A percentile compares a stretch with the other conserved stretches of the same genome.
phyloP scores from a whole-genome alignment of 2,888 invertebrate species.

The Phalangium opilio region DNA sequence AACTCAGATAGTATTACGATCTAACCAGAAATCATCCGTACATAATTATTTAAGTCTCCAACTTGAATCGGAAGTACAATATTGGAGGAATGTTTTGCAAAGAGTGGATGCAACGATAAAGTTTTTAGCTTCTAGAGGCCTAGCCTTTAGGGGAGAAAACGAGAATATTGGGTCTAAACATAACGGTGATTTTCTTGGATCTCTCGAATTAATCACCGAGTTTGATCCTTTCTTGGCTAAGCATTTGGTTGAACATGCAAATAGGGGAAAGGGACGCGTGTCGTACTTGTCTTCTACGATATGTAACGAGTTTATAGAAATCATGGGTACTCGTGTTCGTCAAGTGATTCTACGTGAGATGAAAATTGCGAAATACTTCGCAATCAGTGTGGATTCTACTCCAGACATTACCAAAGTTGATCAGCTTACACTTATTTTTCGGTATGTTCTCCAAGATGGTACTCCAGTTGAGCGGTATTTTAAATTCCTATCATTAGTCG shows the following conservation, averaged over 20 bases:
- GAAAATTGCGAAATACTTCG: background rate
- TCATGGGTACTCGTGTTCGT: background rate
- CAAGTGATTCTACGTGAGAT: background rate
- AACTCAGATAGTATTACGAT: background rate
- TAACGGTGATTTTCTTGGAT: conserved; percentile 26
- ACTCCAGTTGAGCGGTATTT: background rate
- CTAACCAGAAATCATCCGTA: background rate
- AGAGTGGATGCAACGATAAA: conserved; percentile 9
- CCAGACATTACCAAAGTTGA: conserved; percentile 15
- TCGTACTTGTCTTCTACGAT: conserved; percentile 24
- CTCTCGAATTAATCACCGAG: conserved; percentile 24
- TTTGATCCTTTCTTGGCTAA: conserved; percentile 25
- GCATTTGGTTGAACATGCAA: conserved; percentile 23
- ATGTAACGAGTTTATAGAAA: conserved; percentile 24
- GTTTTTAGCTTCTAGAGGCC: conserved; percentile 20
- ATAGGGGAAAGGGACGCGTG: conserved; percentile 22
- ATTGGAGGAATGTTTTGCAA: background rate
- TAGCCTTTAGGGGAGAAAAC: conserved; percentile 23
- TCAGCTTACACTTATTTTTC: conserved; percentile 11
- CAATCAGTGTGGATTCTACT: conserved; percentile 13
- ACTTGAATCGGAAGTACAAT: background rate
- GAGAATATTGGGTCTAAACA: conserved; percentile 22
- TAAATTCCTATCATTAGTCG: background rate
- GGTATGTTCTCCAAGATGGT: background rate
- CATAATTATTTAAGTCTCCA: background rate